Evolutionary conservation across 1,140 invertebrate genomes (phyloP).

Genomic region (Drosophila sulfurigaster): DNA sequence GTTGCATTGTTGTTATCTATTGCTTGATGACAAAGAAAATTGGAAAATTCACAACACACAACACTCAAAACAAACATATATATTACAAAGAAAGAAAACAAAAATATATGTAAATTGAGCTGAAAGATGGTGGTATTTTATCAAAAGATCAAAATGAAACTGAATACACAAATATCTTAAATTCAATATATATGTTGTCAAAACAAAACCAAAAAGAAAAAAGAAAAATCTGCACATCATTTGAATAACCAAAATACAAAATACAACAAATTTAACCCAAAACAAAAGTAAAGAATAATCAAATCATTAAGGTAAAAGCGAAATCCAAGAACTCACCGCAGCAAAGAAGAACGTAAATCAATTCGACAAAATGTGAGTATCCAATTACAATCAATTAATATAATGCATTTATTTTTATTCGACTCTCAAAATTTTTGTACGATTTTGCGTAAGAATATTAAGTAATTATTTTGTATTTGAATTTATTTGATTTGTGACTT

Average conservation of each 20-base stretch:
- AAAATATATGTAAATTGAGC: background rate
- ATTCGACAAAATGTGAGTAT: constrained; percentile 33
- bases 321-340: background rate
- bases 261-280: background rate
- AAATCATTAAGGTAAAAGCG: constrained; percentile 1
- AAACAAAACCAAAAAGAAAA: background rate
- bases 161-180: background rate
- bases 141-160: constrained; percentile 4
- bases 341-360: constrained; percentile 1
- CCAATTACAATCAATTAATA: background rate
- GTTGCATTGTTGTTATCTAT: constrained; percentile 6
- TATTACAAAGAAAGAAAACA: background rate
- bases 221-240: background rate
- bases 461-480: background rate
- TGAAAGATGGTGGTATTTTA: background rate
- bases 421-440: background rate
- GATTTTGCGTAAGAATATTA: background rate
- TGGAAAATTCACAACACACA: background rate
- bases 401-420: background rate
- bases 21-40: background rate
- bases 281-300: background rate
- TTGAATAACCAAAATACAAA: background rate
- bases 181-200: background rate
- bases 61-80: background rate
- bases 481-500: background rate